These are phyloP conservation scores for Ciconia nigra DNA, from an alignment of 2,797 vertebrate species.

Conservation along the genomic window DNA sequence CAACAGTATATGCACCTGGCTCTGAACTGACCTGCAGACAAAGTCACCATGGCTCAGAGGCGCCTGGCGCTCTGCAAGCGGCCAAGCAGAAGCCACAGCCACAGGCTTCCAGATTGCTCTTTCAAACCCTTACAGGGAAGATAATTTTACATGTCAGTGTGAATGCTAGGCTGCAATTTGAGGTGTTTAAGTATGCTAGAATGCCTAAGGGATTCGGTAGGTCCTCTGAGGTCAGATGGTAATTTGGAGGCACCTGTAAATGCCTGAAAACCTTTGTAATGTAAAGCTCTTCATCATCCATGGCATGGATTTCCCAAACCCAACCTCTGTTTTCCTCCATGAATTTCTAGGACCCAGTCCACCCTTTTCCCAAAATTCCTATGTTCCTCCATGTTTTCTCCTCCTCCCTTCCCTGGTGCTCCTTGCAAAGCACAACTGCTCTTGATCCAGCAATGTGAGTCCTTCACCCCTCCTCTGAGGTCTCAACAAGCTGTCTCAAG, in stretches of 20 bases:
- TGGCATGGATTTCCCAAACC: neutral
- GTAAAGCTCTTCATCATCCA: neutral
- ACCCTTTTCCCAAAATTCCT: neutral
- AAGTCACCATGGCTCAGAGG: neutral
- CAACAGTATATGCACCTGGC: neutral
- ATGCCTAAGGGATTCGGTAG: neutral
- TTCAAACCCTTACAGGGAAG: neutral
- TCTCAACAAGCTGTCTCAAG: neutral
- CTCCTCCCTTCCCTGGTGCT: neutral
- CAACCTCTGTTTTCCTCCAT: neutral
- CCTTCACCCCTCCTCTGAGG: neutral
- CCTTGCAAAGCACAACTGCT: neutral
- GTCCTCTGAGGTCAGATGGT: neutral
- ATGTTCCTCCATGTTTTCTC: rapidly evolving
- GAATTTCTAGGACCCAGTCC: neutral
- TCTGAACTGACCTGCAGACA: neutral
- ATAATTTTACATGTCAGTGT: neutral
- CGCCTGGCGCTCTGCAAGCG: neutral
- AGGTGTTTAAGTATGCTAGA: neutral
- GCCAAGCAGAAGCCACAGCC: neutral
- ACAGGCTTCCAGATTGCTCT: neutral
- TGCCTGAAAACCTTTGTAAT: neutral
- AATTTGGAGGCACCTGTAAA: neutral
- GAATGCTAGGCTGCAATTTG: neutral
- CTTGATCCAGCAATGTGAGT: neutral